These are phyloP conservation scores for Coreoperca whiteheadi DNA, from an alignment of 2,113 vertebrate species.

Conservation along the genomic window DNA sequence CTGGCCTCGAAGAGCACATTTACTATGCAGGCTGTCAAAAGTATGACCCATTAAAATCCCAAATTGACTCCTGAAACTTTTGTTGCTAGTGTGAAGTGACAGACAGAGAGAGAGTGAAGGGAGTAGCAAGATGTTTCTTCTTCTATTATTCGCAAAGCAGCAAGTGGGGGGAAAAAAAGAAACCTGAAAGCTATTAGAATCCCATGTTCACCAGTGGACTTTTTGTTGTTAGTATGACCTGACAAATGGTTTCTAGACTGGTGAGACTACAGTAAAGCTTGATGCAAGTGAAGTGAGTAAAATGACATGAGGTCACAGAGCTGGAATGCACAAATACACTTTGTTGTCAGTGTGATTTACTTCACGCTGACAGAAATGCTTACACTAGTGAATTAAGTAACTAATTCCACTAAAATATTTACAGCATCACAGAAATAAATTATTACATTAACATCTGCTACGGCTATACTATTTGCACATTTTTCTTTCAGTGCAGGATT, in stretches of 20 bases:
- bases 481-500: not conserved
- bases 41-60: constrained; percentile 58
- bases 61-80: constrained; percentile 47
- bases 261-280: constrained; percentile 23
- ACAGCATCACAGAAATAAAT: constrained; percentile 10
- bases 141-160: not conserved
- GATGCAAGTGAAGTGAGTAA: constrained; percentile 10
- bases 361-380: constrained; percentile 13
- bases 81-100: constrained; percentile 58
- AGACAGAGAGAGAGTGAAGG: constrained; percentile 46
- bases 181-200: not conserved
- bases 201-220: not conserved
- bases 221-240: constrained; percentile 29
- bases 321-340: constrained; percentile 16
- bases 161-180: not conserved
- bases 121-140: constrained; percentile 20
- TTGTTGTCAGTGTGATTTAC: constrained; percentile 11
- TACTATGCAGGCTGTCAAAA: constrained; percentile 65
- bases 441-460: not conserved
- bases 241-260: constrained; percentile 41
- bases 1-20: constrained; percentile 53
- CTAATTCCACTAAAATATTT: not conserved
- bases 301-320: constrained; percentile 27
- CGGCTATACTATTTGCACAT: not conserved
- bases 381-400: constrained; percentile 8